These are phyloP conservation scores for Megalops atlanticus DNA, from an alignment of 2,113 vertebrate species.

Conservation along the genomic window DNA sequence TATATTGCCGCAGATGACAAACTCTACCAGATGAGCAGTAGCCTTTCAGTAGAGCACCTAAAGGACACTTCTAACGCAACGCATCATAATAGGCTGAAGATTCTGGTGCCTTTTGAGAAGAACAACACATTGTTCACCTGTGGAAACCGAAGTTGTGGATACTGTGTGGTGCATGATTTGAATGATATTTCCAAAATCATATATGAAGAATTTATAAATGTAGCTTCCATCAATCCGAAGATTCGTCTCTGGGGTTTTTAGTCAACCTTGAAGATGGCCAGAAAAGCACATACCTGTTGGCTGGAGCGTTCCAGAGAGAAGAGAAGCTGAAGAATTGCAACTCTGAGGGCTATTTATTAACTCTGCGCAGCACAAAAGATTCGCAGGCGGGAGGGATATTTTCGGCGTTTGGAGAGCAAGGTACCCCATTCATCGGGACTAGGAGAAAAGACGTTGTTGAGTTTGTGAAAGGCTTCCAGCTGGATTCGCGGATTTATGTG, in stretches of 20 bases:
- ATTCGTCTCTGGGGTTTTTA: conserved; percentile 68
- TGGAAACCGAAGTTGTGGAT: conserved; percentile 67
- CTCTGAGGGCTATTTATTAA: not conserved
- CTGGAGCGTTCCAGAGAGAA: conserved; percentile 48
- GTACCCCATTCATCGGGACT: fast-evolving
- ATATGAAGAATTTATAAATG: conserved; percentile 48
- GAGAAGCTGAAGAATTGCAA: fast-evolving
- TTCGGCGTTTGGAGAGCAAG: fast-evolving
- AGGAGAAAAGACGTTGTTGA: conserved; percentile 39
- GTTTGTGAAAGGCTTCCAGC: conserved; percentile 83
- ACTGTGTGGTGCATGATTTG: conserved; percentile 74
- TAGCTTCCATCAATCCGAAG: conserved; percentile 61
- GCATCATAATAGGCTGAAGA: conserved; percentile 41
- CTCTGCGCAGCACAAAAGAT: conserved; percentile 32
- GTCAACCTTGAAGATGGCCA: not conserved
- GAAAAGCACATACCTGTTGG: conserved; percentile 61
- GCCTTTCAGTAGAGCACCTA: conserved; percentile 50
- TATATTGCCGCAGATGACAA: conserved; percentile 76
- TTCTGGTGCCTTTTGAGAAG: conserved; percentile 73
- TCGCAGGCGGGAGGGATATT: conserved; percentile 23
- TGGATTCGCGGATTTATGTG: conserved; percentile 53
- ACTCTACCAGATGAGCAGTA: conserved; percentile 76
- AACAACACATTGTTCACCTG: conserved; percentile 73
- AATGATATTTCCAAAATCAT: conserved; percentile 56
- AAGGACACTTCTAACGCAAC: conserved; percentile 2